Evolutionary conservation across 2,113 vertebrate species (phyloP).

Genomic region (Lichenostomus cassidix): DNA sequence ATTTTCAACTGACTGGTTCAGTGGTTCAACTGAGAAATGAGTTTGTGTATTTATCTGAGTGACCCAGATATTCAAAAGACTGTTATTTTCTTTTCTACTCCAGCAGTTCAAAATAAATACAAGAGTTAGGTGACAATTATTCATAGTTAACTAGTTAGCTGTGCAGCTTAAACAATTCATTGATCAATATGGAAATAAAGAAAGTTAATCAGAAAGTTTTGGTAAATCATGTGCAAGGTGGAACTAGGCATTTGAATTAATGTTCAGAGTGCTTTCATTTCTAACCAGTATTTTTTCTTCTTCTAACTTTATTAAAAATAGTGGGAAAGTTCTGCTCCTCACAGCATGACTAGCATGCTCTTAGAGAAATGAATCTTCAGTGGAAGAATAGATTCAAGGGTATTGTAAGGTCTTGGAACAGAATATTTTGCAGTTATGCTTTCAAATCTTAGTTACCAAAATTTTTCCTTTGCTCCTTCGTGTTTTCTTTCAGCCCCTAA

Average conservation of each 20-base stretch:
- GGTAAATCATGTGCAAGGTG: accelerated
- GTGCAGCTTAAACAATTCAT: not conserved
- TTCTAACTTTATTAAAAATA: not conserved
- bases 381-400: not conserved
- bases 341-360: not conserved
- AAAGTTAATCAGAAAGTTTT: not conserved
- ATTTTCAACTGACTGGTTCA: not conserved
- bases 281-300: not conserved
- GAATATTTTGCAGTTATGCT: not conserved
- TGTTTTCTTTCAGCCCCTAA: not conserved
- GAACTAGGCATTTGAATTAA: not conserved
- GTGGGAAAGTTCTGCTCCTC: not conserved
- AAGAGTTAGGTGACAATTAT: not conserved
- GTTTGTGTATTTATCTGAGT: not conserved
- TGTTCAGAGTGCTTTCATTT: not conserved
- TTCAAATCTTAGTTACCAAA: not conserved
- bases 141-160: not conserved
- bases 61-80: not conserved
- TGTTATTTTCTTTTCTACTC: not conserved
- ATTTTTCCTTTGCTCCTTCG: not conserved
- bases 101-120: not conserved
- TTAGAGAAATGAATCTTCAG: not conserved
- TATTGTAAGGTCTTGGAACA: not conserved
- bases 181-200: not conserved
- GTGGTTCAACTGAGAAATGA: not conserved